Conservation (phyloP, 2,113 vertebrate genomes). For the Parotia lawesii region DNA sequence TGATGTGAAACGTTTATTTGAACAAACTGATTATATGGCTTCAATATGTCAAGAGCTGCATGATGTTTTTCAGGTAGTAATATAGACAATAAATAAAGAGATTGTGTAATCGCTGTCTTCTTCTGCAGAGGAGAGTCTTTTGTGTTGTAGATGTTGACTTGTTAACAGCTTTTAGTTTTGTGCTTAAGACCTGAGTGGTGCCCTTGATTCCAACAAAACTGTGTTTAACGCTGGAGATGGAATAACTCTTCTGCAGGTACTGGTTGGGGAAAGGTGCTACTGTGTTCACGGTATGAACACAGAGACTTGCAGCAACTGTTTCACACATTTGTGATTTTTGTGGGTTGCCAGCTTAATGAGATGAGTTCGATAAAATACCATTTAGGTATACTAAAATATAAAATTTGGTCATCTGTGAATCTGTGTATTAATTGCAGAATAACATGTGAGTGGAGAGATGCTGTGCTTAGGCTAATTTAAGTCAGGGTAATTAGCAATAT, state of each 20-base stretch:
- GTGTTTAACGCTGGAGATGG: accelerated
- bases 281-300: background rate
- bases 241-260: background rate
- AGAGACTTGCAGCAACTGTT: background rate
- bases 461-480: background rate
- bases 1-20: constrained; percentile 87
- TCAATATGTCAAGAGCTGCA: constrained; percentile 85
- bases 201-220: background rate
- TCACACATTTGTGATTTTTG: background rate
- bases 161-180: background rate
- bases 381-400: background rate
- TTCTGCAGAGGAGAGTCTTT: background rate
- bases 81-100: background rate
- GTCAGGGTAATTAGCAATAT: background rate
- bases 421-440: background rate
- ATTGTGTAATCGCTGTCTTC: background rate
- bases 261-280: background rate
- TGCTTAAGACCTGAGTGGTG: background rate
- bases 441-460: background rate
- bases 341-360: background rate
- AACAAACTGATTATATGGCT: constrained; percentile 88
- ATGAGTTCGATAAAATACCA: background rate
- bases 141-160: background rate
- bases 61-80: constrained; percentile 81
- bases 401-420: background rate